Evolutionary conservation across 2,797 vertebrate species (phyloP), one percentile per base, ranked within the genome.

Genomic region (Sciaenops ocellatus): DNA sequence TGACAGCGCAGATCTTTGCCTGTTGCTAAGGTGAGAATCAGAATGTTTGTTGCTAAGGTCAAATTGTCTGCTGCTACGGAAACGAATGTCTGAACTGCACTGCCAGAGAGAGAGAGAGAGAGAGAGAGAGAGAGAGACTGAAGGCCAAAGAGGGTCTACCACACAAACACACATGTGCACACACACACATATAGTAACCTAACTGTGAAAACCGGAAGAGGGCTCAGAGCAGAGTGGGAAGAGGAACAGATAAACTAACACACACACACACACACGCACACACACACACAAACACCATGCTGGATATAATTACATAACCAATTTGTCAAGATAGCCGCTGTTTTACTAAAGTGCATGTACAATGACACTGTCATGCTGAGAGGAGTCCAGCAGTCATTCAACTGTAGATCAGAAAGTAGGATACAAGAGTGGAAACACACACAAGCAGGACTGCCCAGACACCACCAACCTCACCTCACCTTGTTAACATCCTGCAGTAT

Each of bases 31-130:
- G 83, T 73, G 59, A 74, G 79, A 88, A 73, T 82, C 60, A 6
- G 73, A 83, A 86, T 80, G 78, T 87, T 70, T 86, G 84, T 85
- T 89, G 79, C 89, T 85, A 80, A 85, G 86, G 80, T 91, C 85
- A 89, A 78, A 87, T 73, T 81, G 87, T 87, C 76, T 88, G 75
- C 78, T 76, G 83, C 87, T 73, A 82, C n/a, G 41, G 86, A 85
- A 90, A 91, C 77, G 8, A 80, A 76, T 66, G 85, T 83, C 82
- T 78, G 72, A 85, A 75, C 67, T 24, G 41, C 51, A 41, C 54
- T 73, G 47, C 48, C 2, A 75, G 61, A 83, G 55, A 85, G 51
- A 56, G 20, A 73, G 64, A 47, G 8, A 55, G 60, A 55, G 47
- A 66, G 11, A 26, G 62, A 83, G 17, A 83, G 48, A 61, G 57